Evolutionary conservation across 2,113 vertebrate species (phyloP).

Genomic region (Zosterops japonicus): DNA sequence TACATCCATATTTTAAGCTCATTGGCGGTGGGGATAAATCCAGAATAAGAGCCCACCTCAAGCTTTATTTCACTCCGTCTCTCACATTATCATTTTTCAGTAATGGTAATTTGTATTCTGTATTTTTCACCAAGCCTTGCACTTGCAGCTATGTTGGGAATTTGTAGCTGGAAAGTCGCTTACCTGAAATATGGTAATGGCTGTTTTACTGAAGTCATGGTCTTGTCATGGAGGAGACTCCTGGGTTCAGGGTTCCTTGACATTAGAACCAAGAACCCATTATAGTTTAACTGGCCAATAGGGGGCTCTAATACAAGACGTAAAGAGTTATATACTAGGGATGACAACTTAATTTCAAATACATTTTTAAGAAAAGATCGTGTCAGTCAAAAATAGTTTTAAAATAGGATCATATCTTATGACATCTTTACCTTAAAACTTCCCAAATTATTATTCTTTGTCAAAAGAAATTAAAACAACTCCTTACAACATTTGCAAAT

Average conservation of each 20-base stretch:
- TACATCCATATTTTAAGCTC: not conserved
- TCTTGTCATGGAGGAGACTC: not conserved
- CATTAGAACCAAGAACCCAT: not conserved
- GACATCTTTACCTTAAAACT: not conserved
- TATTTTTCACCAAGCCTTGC: not conserved
- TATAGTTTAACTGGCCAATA: not conserved
- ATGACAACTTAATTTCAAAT: not conserved
- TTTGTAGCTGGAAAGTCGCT: not conserved
- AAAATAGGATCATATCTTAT: not conserved
- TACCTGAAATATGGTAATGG: not conserved
- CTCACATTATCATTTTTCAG: not conserved
- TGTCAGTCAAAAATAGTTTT: not conserved
- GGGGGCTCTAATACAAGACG: not conserved
- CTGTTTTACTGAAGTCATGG: not conserved
- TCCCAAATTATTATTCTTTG: not conserved
- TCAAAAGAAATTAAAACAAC: not conserved
- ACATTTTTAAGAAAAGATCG: not conserved
- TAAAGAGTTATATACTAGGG: not conserved
- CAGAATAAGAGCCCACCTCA: not conserved
- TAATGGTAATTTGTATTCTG: not conserved
- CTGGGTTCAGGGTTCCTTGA: not conserved
- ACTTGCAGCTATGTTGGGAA: not conserved
- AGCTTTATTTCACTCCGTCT: not conserved
- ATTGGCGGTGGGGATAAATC: not conserved
- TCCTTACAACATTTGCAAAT: not conserved